Percentiles rank a stretch among this genome's conserved stretches.
These are phyloP conservation scores for Oreotragus oreotragus DNA, from an alignment of 2,113 vertebrate genomes.

Conservation along the genomic window DNA sequence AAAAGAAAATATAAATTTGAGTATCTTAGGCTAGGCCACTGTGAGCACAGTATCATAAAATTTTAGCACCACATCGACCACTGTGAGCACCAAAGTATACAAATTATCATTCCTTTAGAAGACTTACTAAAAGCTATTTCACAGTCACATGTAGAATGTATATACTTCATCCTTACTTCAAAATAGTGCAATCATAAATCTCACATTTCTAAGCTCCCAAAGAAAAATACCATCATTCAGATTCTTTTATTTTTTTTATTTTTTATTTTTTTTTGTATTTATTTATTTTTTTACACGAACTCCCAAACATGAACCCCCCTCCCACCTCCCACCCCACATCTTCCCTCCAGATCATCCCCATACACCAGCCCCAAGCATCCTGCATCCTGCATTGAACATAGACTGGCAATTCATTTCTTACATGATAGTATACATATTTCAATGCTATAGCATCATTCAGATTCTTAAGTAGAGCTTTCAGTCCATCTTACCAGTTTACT, in stretches of 20 bases:
- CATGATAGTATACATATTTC: no score
- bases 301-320: no score
- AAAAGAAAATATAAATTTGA: slow-evolving; percentile 60
- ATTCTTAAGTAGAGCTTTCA: background rate
- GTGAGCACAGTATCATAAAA: slow-evolving; percentile 44
- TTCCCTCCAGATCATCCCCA: no score
- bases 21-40: slow-evolving; percentile 50
- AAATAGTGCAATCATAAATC: slow-evolving; percentile 19
- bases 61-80: slow-evolving; percentile 41
- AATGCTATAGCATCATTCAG: no score
- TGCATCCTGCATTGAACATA: no score
- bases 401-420: no score
- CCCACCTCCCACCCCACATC: no score
- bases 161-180: background rate
- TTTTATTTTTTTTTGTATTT: no score
- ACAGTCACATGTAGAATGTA: background rate
- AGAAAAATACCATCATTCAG: background rate
- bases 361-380: no score
- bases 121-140: slow-evolving; percentile 66
- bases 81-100: slow-evolving; percentile 49
- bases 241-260: no score
- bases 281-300: no score
- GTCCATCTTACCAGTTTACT: background rate
- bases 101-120: slow-evolving; percentile 58
- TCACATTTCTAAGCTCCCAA: background rate